Conservation (phyloP, 2,797 vertebrate species). For the Erpetoichthys calabaricus region DNA sequence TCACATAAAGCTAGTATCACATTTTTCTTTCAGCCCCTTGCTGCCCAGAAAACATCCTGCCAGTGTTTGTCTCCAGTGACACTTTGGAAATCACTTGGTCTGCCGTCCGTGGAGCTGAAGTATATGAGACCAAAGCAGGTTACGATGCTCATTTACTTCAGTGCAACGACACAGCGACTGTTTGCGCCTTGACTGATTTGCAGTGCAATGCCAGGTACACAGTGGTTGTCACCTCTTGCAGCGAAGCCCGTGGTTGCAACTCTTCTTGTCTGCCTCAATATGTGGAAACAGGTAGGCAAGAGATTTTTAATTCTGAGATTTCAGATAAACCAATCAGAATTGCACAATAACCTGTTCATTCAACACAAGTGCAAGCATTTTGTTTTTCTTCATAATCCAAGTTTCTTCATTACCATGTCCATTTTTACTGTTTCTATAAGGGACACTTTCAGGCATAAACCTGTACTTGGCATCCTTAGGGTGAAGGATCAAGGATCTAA, state of each 20-base stretch:
- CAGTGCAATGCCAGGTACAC: conserved; percentile 59
- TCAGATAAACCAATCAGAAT: not conserved
- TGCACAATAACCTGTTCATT: not conserved
- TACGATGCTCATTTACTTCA: conserved; percentile 31
- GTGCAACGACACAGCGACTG: conserved; percentile 65
- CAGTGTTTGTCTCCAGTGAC: conserved; percentile 50
- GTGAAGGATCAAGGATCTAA: too few relatives aligned
- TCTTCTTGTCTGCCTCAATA: conserved; percentile 41
- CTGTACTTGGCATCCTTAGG: too few relatives aligned
- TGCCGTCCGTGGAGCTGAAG: conserved; percentile 60
- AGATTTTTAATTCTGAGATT: too few relatives aligned
- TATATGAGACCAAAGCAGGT: conserved; percentile 60
- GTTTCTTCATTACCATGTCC: not conserved
- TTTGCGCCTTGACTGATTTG: conserved; percentile 70
- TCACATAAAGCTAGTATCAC: not conserved
- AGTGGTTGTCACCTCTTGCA: conserved; percentile 63
- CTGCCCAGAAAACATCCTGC: conserved; percentile 55
- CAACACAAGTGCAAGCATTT: not conserved
- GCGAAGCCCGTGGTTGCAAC: conserved; percentile 62
- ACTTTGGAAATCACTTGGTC: conserved; percentile 64
- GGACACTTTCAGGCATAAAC: too few relatives aligned
- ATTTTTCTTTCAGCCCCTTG: conserved; percentile 58
- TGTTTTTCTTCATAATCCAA: not conserved
- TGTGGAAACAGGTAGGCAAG: conserved; percentile 57
- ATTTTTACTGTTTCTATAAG: too few relatives aligned